These are phyloP conservation scores for Petrocephalus zakoni DNA, from an alignment of 2,113 vertebrate species.

Conservation along the genomic window DNA sequence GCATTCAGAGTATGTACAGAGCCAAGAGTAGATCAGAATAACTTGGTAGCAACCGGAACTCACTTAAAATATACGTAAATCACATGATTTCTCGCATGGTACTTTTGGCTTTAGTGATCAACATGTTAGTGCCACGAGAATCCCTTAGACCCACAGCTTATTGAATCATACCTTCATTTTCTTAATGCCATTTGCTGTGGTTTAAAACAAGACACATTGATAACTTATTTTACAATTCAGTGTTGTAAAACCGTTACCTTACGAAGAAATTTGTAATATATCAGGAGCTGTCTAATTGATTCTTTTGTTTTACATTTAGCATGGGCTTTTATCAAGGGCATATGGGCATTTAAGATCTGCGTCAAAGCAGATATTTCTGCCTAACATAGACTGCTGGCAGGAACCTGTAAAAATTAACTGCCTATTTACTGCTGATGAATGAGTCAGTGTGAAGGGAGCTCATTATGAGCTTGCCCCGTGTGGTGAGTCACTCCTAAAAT, in stretches of 20 bases:
- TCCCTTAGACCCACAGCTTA: neutral
- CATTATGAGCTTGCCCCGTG: neutral
- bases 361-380: slow-evolving; percentile 5
- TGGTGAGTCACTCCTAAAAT: neutral
- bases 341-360: neutral
- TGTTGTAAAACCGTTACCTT: neutral
- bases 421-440: neutral
- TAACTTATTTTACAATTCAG: neutral
- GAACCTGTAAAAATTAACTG: neutral
- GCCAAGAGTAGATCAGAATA: neutral
- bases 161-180: neutral
- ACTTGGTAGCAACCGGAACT: neutral
- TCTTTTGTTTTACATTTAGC: neutral
- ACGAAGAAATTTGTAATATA: neutral
- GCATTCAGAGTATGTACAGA: neutral
- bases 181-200: neutral
- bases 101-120: neutral
- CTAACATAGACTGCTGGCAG: neutral
- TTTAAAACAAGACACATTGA: neutral
- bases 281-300: neutral
- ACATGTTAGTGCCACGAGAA: neutral
- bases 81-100: neutral
- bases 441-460: neutral
- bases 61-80: neutral
- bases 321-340: neutral